These are phyloP conservation scores for Clarias magur DNA, from an alignment of 2,113 vertebrate species.

Conservation along the genomic window DNA sequence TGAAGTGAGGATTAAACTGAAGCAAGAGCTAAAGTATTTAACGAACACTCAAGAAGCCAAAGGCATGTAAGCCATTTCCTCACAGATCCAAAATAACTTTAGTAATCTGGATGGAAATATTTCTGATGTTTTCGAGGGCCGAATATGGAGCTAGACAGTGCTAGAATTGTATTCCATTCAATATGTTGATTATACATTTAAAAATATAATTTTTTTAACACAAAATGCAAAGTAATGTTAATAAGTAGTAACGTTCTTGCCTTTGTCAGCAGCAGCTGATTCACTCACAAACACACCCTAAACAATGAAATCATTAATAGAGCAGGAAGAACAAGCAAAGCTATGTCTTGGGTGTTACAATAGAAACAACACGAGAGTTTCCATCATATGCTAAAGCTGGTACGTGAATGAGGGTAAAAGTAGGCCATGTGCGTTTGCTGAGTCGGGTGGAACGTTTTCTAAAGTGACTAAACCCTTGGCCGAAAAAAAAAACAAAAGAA, in stretches of 20 bases:
- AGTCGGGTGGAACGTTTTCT: conserved; percentile 29
- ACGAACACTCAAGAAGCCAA: background rate
- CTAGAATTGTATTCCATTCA: background rate
- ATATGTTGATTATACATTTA: background rate
- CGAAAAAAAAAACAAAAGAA: conserved; percentile 39
- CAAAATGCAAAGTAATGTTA: background rate
- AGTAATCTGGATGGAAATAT: background rate
- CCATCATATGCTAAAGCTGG: conserved; percentile 16
- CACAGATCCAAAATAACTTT: background rate
- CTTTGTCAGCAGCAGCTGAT: conserved; percentile 17
- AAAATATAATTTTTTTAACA: background rate
- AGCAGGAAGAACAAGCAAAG: background rate
- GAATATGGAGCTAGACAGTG: background rate
- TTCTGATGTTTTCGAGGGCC: background rate
- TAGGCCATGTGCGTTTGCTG: conserved; percentile 34
- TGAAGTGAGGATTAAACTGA: background rate
- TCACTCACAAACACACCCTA: background rate
- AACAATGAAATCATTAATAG: conserved; percentile 37
- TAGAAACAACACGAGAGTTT: conserved; percentile 10
- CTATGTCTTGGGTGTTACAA: conserved; percentile 18
- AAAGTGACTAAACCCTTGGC: conserved; percentile 49
- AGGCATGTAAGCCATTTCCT: conserved; percentile 3
- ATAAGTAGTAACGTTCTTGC: background rate
- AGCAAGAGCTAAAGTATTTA: background rate
- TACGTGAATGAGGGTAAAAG: background rate